These are phyloP conservation scores for Paguma larvata DNA, from an alignment of 2,797 vertebrate genomes.

Conservation along the genomic window DNA sequence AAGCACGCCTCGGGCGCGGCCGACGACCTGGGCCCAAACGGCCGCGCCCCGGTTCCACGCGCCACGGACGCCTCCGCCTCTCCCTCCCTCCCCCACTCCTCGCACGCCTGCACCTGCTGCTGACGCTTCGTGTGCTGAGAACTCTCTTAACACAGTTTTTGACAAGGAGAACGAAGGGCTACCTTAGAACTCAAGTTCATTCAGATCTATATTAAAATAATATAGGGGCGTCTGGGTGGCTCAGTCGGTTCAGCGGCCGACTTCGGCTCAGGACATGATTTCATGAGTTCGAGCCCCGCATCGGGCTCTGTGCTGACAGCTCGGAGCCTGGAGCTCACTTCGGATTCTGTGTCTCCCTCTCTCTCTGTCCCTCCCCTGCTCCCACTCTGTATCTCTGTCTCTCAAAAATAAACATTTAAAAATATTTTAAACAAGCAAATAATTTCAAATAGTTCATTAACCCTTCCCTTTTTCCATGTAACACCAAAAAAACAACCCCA, in stretches of 20 bases:
- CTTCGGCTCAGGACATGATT: too few relatives aligned
- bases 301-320: too few relatives aligned
- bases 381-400: too few relatives aligned
- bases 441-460: slow-evolving; percentile 5
- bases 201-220: neutral
- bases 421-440: neutral
- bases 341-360: too few relatives aligned
- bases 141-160: neutral
- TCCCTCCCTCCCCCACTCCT: neutral
- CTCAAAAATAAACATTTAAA: too few relatives aligned
- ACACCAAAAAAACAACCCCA: neutral
- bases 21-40: neutral
- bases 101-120: neutral
- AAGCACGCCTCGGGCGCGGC: slow-evolving; percentile 46
- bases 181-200: neutral
- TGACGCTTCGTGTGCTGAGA: neutral
- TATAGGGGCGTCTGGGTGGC: neutral
- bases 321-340: too few relatives aligned
- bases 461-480: neutral
- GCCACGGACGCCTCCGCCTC: neutral
- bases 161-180: neutral
- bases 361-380: too few relatives aligned
- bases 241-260: too few relatives aligned
- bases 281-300: too few relatives aligned
- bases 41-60: neutral